phyloP scores from a whole-genome alignment of 2,888 invertebrate species.

The Ephialtes manifestator region DNA sequence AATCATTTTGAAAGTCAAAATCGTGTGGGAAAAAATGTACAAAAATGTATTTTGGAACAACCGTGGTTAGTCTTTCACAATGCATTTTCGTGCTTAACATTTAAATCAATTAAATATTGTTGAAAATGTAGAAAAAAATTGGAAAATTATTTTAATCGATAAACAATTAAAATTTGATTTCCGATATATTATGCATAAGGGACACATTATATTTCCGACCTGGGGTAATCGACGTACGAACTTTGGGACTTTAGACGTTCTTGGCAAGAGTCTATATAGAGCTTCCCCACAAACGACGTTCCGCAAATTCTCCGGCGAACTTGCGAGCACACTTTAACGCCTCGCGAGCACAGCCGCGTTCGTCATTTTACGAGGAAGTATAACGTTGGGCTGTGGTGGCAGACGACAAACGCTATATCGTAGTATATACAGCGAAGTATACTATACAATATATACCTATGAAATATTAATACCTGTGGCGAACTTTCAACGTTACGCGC shows the following conservation, averaged over 20 bases:
- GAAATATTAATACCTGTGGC: conserved; percentile 62
- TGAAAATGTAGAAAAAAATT: background rate
- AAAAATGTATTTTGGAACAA: too few relatives aligned
- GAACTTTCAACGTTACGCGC: conserved; percentile 44
- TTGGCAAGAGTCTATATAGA: background rate
- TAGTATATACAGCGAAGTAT: conserved; percentile 1
- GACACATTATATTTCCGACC: conserved; percentile 30
- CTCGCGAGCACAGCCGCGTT: conserved; percentile 41
- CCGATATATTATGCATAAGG: conserved; percentile 15
- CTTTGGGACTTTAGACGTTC: conserved; percentile 24
- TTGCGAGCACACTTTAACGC: conserved; percentile 58
- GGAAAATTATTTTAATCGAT: background rate
- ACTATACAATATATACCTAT: conserved; percentile 36
- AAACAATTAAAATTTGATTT: background rate
- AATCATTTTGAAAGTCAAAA: too few relatives aligned
- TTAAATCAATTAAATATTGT: background rate
- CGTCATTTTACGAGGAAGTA: conserved; percentile 56
- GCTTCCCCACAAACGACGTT: conserved; percentile 40
- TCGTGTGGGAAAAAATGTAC: too few relatives aligned
- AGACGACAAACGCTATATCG: conserved; percentile 21
- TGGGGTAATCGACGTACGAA: conserved; percentile 31
- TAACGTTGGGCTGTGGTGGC: conserved; percentile 25
- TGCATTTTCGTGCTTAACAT: background rate
- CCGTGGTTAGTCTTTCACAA: too few relatives aligned
- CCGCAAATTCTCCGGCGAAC: conserved; percentile 55